These are phyloP conservation scores for Drosophila bipectinata DNA, from an alignment of 1,140 invertebrate species.

Conservation along the genomic window DNA sequence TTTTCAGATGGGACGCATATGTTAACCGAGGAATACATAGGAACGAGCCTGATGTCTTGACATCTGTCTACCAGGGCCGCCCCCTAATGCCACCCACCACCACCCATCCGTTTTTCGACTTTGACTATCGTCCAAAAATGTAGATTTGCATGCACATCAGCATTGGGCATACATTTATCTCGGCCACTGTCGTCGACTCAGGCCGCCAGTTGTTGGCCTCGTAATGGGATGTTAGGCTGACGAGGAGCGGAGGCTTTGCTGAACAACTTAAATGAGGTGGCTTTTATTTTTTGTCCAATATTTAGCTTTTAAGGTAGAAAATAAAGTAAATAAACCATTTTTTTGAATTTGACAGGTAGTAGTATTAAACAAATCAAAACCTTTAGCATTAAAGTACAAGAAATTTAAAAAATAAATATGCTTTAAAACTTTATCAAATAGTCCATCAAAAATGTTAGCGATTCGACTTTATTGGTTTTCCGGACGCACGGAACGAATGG, in stretches of 20 bases:
- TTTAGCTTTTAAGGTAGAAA: not conserved
- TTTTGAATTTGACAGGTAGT: not conserved
- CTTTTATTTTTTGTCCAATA: not conserved
- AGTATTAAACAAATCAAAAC: not conserved
- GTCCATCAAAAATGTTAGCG: not conserved
- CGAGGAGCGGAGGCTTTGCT: not conserved
- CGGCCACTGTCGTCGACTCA: slow-evolving; percentile 43
- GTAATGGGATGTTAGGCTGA: slow-evolving; percentile 36
- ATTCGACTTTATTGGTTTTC: not conserved
- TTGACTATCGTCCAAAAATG: slow-evolving; percentile 72
- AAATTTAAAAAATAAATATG: no score
- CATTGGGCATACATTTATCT: slow-evolving; percentile 77
- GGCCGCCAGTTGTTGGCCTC: slow-evolving; percentile 55
- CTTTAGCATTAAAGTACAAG: no score
- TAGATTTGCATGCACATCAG: slow-evolving; percentile 81
- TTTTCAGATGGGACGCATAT: slow-evolving; percentile 57
- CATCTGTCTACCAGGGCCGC: slow-evolving; percentile 63
- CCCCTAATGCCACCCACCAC: slow-evolving; percentile 5
- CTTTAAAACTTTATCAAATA: not conserved
- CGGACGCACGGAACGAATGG: not conserved
- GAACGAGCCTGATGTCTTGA: slow-evolving; percentile 73
- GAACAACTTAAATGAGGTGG: not conserved
- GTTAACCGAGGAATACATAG: slow-evolving; percentile 42
- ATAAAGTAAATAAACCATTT: no score
- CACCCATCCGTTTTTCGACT: slow-evolving; percentile 16